Base-by-base conservation (phyloP, 2,888 invertebrate genomes). In the Atrina japonica region DNA sequence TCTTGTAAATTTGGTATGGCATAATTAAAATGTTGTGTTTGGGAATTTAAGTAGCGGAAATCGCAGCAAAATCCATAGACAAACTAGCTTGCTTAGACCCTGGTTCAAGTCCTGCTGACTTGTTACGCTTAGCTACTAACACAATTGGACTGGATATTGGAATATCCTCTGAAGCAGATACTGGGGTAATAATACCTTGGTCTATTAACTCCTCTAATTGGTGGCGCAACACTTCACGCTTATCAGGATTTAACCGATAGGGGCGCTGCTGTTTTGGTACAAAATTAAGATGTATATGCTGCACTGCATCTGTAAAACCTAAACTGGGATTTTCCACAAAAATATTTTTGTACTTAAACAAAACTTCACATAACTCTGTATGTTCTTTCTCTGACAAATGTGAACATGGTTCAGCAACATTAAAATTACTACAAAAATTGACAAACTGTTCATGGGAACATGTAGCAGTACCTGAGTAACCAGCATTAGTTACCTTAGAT, bases 31-130 rank as follows among this genome's bases (percentile, higher is more conserved):
- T 30, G 29, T 18, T 49, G 50, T 9, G 71, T 71, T 40, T 78
- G 73, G 2, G 66, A 59, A 66, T 77, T 75, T 3, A 75, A 50
- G 27, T 70, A 73, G 14, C 72, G 23, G 35, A 75, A 76, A 70
- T 77, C 72, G 41, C 52, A 58, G 60, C 72, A 77, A 49, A 77
- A 77, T 55, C 72, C 5, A 60, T 70, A 16, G 53, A 60, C 25
- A 77, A 30, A 65, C 72, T 77, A 6, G 63, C 30, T 21, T 63
- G 23, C 40, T 50, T 63, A 23, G 40, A 27, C 16, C 56, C 56
- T n/a, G 56, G 56, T 14, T 30, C 16, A 30, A 56, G n/a, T 30
- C 56, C 56, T 40, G 21, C 30, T 27, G 53, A 49, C 35, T 75
- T 68, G 25, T 63, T 66, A 6, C 63, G 41, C 47, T 72, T 72